Evolutionary conservation across 2,888 invertebrate genomes (phyloP).

Genomic region (Eupithecia pulchellata): DNA sequence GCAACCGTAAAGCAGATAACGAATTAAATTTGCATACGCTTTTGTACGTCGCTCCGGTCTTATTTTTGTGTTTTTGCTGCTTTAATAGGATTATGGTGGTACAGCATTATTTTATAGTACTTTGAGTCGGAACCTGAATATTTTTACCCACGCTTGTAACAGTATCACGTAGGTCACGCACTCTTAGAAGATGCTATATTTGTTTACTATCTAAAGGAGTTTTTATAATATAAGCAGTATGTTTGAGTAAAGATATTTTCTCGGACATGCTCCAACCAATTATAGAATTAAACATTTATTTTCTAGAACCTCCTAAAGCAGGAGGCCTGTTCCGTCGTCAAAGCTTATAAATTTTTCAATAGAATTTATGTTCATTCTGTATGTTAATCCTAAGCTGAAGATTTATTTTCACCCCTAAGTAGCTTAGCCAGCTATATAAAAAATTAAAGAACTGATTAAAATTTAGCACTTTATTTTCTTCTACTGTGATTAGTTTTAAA

Average conservation of each 20-base stretch:
- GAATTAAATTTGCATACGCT: constrained; percentile 34
- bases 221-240: background rate
- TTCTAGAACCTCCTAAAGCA: background rate
- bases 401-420: background rate
- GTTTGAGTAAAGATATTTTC: background rate
- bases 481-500: no score
- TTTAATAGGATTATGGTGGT: constrained; percentile 29
- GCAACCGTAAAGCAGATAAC: constrained; percentile 34
- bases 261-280: background rate
- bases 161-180: background rate
- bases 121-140: background rate
- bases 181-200: background rate
- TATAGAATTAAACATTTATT: background rate
- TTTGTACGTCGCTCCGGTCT: constrained; percentile 28
- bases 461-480: background rate
- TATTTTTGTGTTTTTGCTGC: constrained; percentile 27
- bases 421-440: background rate
- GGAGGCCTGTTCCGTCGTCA: background rate
- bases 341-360: background rate
- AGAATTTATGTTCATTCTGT: background rate
- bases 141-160: background rate
- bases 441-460: background rate
- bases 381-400: background rate
- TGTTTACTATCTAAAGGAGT: background rate
- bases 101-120: background rate